Conservation (phyloP, 2,888 invertebrate genomes). For the Sinelater perroti region DNA sequence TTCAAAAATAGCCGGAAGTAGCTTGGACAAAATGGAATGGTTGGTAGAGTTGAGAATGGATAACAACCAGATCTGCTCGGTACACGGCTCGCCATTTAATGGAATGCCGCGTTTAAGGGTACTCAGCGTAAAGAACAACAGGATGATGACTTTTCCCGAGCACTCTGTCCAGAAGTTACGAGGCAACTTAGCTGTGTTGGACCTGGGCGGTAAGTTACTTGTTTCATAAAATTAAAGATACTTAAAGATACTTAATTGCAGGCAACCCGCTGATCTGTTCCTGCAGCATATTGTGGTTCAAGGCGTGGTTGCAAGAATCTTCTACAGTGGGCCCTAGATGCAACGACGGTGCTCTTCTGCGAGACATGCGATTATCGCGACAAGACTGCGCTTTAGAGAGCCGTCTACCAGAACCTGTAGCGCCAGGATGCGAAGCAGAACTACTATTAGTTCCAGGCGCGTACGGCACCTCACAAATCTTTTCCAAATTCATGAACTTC, state of each 20-base stretch:
- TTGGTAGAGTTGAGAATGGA: conserved; percentile 86
- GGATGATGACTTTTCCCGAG: conserved; percentile 77
- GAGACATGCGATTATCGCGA: conserved; percentile 75
- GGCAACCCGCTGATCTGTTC: conserved; percentile 86
- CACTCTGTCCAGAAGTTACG: conserved; percentile 77
- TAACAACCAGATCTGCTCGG: conserved; percentile 82
- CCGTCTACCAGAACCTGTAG: conserved; percentile 64
- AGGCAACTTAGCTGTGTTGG: conserved; percentile 82
- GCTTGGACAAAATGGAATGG: conserved; percentile 82
- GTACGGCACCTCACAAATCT: conserved; percentile 67
- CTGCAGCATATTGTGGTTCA: conserved; percentile 84
- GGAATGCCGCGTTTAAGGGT: conserved; percentile 86
- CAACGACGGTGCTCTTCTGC: conserved; percentile 79
- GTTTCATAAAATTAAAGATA: no score
- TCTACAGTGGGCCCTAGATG: conserved; percentile 80
- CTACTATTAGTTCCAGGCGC: conserved; percentile 60
- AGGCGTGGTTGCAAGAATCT: conserved; percentile 82
- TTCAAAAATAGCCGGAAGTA: conserved; percentile 70
- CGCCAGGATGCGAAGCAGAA: conserved; percentile 77
- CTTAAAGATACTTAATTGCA: no score
- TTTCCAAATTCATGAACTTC: conserved; percentile 66
- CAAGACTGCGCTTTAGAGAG: conserved; percentile 69
- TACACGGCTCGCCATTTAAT: conserved; percentile 82
- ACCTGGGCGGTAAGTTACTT: conserved; percentile 82
- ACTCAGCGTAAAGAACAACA: conserved; percentile 79